Base-by-base conservation (phyloP, 2,113 vertebrate genomes). In the Otolemur garnettii region DNA sequence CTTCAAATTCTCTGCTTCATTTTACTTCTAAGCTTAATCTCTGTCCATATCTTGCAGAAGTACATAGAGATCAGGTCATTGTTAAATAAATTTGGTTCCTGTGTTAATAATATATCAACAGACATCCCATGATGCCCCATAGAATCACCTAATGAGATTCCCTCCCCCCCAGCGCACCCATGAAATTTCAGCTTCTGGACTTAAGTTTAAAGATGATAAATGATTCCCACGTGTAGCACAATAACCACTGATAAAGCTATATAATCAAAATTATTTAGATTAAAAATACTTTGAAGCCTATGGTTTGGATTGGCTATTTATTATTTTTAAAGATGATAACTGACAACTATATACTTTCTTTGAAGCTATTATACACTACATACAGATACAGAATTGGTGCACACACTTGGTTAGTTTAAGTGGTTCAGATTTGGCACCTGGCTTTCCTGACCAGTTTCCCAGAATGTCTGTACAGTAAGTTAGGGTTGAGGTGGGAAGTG, bases 21-120 rank as follows among this genome's bases (percentile, higher is more conserved):
- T 87, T 93, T 89, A 78, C 22, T 79, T 74, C n/a, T 90, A 75
- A 22, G 68, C 22, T 90, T 90, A 87, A 86, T 78, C 38, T 74
- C 60, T 42, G 15, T 38, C 21, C 22, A 10, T n/a, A 18, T 14
- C 24, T 91, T 90, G 2, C 60, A 74, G 28, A 86, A 62, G 64
- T 33, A 45, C 3, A 15, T 5, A 42, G 77, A 55, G 8, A 90
- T 3, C 45, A 82, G 42, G 7, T 0, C 68, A 77, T 19, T 60
- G 15, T 71, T 55, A 87, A 93, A 50, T 78, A 77, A 87, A 87
- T 77, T 78, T 88, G 77, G 66, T 90, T 79, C 12, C 26, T 28
- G 2, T 64, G 8, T 45, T 45, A 45, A 45, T 45, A 5, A 35
- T 45, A 5, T 45, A 28, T 64, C 60, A 72, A 33, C 3, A 35